Base-by-base conservation (phyloP, 2,888 invertebrate species). In the Spodoptera littoralis region DNA sequence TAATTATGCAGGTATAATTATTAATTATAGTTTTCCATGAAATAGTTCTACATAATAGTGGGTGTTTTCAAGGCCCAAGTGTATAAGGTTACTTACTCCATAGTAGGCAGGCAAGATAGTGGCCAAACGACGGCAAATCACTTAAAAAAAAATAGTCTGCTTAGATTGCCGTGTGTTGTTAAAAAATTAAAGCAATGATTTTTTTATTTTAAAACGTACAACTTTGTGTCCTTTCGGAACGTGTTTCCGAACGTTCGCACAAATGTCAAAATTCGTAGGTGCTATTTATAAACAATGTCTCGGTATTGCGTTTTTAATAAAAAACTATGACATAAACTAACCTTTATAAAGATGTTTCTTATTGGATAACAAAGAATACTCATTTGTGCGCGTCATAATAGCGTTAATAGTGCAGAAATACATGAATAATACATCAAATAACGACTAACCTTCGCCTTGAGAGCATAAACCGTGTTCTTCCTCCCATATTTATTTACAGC, bases 381-480 rank as follows among this genome's bases (percentile, higher is more conserved):
- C 45, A 11, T 46, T 22, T 1, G n/a, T 0, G 41, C 27, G 11
- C 45, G 12, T 51, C 43, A 44, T 3, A 27, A 43, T 55, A 27
- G 41, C 53, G 63, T 36, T 22, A 63, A 54, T 56, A 46, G 47
- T 59, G 52, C 56, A 65, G 53, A 77, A 64, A 73, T 60, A 18
- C 51, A 58, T 42, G 54, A 63, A 63, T 59, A 62, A 65, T 36
- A 22, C 8, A 57, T 64, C 60, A 74, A 79, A 77, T 63, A 76
- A 60, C 22, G 56, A 81, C 86, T 88, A 87, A 94, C 95, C 95
- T 95, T 95, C 76, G 88, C 88, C 88, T 95, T 94, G 77, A 95
- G 89, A 61, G 95, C 95, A 85, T 92, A 91, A 50, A 95, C 93
- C 22, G 90, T 90, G 80, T 87, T 90, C 71, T 82, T 82, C 70